A percentile compares a stretch with the other conserved stretches of the same genome.
phyloP scores from a whole-genome alignment of 2,113 vertebrate genomes.

The Onychostoma macrolepis region DNA sequence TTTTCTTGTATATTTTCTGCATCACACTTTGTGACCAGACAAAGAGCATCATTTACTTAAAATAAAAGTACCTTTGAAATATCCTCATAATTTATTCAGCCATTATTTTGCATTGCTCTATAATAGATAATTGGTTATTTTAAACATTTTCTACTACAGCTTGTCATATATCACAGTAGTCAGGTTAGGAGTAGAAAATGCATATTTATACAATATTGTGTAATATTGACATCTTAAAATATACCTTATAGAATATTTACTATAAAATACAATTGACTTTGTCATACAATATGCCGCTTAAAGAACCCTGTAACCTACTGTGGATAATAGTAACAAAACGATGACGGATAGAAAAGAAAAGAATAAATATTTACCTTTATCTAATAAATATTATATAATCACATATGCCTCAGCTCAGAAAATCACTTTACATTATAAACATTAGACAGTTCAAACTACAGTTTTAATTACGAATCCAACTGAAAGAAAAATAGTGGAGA shows the following conservation, averaged over 20 bases:
- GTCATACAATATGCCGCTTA: not conserved
- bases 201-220: constrained; percentile 21
- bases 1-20: constrained; percentile 32
- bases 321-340: not conserved
- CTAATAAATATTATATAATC: not conserved
- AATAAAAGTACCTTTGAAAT: constrained; percentile 54
- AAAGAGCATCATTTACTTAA: constrained; percentile 45
- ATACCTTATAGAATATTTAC: constrained; percentile 25
- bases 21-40: constrained; percentile 48
- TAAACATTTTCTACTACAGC: not conserved
- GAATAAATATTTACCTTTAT: not conserved
- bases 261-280: constrained; percentile 31
- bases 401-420: not conserved
- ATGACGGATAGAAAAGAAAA: not conserved
- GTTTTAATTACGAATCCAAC: constrained; percentile 57
- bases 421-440: constrained; percentile 6
- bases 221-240: constrained; percentile 49
- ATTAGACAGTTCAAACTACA: constrained; percentile 37
- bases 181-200: constrained; percentile 30
- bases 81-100: constrained; percentile 1
- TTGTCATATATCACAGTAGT: not conserved
- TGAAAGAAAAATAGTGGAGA: constrained; percentile 13
- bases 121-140: not conserved
- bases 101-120: not conserved
- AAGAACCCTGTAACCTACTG: constrained; percentile 5